Conservation (phyloP, 2,113 vertebrate genomes). For the Poecile atricapillus region DNA sequence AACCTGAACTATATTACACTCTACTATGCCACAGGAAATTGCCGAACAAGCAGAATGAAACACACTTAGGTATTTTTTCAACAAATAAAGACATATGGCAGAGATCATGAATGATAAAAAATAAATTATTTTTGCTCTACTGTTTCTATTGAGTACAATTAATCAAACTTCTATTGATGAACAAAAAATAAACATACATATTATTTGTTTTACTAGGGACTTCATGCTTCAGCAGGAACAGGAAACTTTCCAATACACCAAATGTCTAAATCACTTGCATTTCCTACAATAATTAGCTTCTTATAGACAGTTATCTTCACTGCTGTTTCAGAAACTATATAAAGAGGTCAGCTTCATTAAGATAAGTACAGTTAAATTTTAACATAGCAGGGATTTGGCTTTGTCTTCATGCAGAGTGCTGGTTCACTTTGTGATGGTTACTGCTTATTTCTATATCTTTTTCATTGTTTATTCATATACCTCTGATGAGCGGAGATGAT, state of each 20-base stretch:
- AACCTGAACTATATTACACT: background rate
- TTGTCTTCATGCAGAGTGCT: background rate
- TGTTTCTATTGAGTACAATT: background rate
- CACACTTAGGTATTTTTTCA: background rate
- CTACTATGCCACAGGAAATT: background rate
- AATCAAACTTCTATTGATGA: background rate
- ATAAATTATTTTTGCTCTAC: background rate
- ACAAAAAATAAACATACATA: background rate
- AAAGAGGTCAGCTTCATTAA: background rate
- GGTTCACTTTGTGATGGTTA: background rate
- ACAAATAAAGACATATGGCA: background rate
- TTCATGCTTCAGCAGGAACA: background rate
- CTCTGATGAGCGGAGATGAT: background rate
- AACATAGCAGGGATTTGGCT: background rate
- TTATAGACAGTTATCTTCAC: background rate
- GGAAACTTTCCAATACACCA: background rate
- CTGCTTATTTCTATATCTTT: background rate
- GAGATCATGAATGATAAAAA: background rate
- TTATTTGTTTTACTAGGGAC: background rate
- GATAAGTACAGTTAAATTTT: background rate
- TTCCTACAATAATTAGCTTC: background rate
- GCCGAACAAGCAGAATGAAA: slow-evolving; percentile 30
- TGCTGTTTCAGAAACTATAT: background rate
- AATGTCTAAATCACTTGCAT: background rate
- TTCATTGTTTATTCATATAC: background rate